These are phyloP conservation scores for Hephaestus fuliginosus DNA, from an alignment of 2,797 vertebrate species.

Conservation along the genomic window DNA sequence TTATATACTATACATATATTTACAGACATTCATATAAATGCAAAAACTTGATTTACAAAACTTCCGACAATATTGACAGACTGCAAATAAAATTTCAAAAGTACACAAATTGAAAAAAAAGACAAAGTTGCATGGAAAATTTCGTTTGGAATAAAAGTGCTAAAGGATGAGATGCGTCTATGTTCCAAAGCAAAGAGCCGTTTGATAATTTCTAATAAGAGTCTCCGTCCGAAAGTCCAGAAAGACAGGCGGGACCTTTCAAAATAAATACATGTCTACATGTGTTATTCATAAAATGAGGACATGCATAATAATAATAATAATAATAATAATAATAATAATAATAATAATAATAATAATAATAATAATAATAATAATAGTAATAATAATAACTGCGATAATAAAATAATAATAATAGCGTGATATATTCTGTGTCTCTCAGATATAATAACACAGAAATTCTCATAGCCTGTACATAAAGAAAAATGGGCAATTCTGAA, in stretches of 20 bases:
- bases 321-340: slow-evolving; percentile 12
- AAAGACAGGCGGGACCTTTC: neutral
- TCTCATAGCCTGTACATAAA: slow-evolving; percentile 1
- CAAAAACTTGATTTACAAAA: slow-evolving; percentile 23
- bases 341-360: slow-evolving; percentile 23
- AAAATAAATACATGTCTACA: neutral
- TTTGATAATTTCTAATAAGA: slow-evolving; percentile 1
- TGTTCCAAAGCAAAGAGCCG: slow-evolving; percentile 33
- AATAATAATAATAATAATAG: slow-evolving; percentile 52
- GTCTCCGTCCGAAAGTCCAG: slow-evolving; percentile 7
- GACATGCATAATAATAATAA: neutral
- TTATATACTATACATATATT: slow-evolving; percentile 61
- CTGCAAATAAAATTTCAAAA: slow-evolving; percentile 17
- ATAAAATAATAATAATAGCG: slow-evolving; percentile 23
- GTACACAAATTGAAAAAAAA: neutral
- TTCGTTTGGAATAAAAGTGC: slow-evolving; percentile 58
- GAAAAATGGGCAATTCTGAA: slow-evolving; percentile 12
- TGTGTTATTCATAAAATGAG: neutral
- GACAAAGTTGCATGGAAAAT: slow-evolving; percentile 1
- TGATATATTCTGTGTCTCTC: slow-evolving; percentile 1
- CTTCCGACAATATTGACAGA: slow-evolving; percentile 21
- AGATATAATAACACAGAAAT: slow-evolving; percentile 9
- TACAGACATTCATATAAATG: slow-evolving; percentile 54
- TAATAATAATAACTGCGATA: slow-evolving; percentile 46
- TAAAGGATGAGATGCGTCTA: slow-evolving; percentile 32